Percentiles rank a stretch among this genome's conserved stretches.
Evolutionary conservation across 2,797 vertebrate species (phyloP).

Genomic region (Anabacerthia variegaticeps): DNA sequence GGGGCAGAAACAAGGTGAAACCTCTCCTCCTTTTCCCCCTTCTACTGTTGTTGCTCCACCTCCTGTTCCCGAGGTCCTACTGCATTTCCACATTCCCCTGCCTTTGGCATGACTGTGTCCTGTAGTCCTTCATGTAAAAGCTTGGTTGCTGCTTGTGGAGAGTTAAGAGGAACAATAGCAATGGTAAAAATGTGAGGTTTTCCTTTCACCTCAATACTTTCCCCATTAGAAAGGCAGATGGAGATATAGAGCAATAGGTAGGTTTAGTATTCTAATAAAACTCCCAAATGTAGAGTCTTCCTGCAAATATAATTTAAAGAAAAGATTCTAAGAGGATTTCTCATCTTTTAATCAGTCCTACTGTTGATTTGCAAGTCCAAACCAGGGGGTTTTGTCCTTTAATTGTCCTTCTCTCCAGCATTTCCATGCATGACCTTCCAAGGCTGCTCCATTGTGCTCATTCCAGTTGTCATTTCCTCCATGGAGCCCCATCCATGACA

Average conservation of each 20-base stretch:
- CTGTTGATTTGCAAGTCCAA: background rate
- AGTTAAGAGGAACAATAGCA: background rate
- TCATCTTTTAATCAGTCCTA: background rate
- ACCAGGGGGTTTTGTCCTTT: no score
- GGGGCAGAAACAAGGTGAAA: background rate
- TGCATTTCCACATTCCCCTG: background rate
- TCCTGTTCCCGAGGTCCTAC: background rate
- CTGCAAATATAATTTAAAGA: background rate
- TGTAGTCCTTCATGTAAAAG: background rate
- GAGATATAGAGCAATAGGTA: background rate
- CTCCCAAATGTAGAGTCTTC: background rate
- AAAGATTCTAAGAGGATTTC: background rate
- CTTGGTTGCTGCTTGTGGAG: background rate
- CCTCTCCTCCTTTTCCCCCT: background rate
- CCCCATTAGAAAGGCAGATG: background rate
- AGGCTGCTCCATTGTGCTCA: background rate
- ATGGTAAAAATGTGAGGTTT: background rate
- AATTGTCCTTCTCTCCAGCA: background rate
- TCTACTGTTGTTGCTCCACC: background rate
- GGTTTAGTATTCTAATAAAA: background rate
- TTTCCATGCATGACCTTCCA: accelerated
- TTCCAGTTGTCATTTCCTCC: background rate
- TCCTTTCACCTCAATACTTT: background rate
- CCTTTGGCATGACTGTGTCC: accelerated
- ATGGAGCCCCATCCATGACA: background rate